Base-by-base conservation (phyloP, 2,797 vertebrate genomes). In the Rhodeus uyekii region DNA sequence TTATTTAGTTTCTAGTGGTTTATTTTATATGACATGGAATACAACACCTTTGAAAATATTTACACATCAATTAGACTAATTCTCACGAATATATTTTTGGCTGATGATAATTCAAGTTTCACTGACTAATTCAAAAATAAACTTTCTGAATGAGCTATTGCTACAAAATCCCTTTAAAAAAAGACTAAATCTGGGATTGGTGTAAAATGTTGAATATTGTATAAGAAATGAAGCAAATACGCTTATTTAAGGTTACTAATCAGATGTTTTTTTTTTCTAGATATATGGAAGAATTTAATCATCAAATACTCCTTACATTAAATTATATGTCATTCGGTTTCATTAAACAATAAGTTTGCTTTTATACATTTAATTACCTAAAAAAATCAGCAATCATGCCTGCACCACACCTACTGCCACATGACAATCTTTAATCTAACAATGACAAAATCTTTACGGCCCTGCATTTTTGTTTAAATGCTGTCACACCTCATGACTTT, bases 401-500 rank as follows among this genome's bases (percentile, higher is more conserved):
- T 13, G 18, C 69, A 74, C 32, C 7, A 73, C 5, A 24, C 22
- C 14, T 14, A 36, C 39, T n/a, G 12, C 29, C 39, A 27, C 60
- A 34, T 48, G 42, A 34, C 58, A 64, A 32, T 0, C 13, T 76
- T 46, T 44, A 13, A 76, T 32, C 69, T 22, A 61, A 29, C 61
- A 32, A 63, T 44, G 55, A 46, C 58, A 48, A 77, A 48, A 64
- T 48, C 29, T 16, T 13, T 27, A 60, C 1, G n/a, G 24, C 22
- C 4, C 3, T 46, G 18, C 58, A 34, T 46, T 44, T 32, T 76
- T 34, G 8, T 36, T 36, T 77, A 42, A 77, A 24, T 8, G 24
- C 12, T 46, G 42, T 77, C 19, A 77, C 60, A 18, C 29, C 61
- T 64, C 75, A 10, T 63, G 58, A 64, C 75, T 76, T 76, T 74